phyloP scores from a whole-genome alignment of 2,113 vertebrate genomes.

The Hippolais icterina region DNA sequence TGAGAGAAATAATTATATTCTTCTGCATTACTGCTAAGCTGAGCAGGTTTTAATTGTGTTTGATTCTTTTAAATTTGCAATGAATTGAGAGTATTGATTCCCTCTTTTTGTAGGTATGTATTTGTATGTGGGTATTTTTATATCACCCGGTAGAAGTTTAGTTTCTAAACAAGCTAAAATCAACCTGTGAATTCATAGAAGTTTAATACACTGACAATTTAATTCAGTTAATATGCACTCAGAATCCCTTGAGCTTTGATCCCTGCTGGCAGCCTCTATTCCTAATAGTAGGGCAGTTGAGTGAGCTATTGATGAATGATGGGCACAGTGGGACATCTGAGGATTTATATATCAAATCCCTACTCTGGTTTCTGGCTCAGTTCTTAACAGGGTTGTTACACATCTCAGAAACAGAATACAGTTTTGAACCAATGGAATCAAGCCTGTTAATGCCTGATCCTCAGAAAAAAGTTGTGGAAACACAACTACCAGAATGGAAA shows the following conservation, averaged over 20 bases:
- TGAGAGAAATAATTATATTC: constrained; percentile 42
- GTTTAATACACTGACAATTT: constrained; percentile 26
- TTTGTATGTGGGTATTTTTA: constrained; percentile 3
- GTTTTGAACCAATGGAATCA: neutral
- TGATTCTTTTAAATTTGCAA: constrained; percentile 29
- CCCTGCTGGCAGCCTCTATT: neutral
- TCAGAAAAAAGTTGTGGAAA: neutral
- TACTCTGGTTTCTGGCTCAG: neutral
- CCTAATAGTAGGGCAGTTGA: constrained; percentile 27
- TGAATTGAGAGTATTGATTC: constrained; percentile 37
- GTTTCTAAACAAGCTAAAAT: constrained; percentile 23
- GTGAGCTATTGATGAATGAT: constrained; percentile 17
- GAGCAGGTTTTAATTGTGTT: constrained; percentile 62
- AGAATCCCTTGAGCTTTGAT: neutral
- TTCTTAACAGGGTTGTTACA: neutral
- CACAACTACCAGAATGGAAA: neutral
- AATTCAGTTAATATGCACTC: constrained; percentile 22
- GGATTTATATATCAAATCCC: neutral
- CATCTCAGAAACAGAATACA: neutral
- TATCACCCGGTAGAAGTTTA: neutral
- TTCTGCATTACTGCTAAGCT: constrained; percentile 5
- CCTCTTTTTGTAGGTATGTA: neutral
- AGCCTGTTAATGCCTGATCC: neutral
- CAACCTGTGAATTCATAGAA: neutral
- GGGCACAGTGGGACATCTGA: neutral